Evolutionary conservation across 2,113 vertebrate genomes (phyloP), one percentile per base, ranked within the genome.

Genomic region (Proterorhinus semilunaris): DNA sequence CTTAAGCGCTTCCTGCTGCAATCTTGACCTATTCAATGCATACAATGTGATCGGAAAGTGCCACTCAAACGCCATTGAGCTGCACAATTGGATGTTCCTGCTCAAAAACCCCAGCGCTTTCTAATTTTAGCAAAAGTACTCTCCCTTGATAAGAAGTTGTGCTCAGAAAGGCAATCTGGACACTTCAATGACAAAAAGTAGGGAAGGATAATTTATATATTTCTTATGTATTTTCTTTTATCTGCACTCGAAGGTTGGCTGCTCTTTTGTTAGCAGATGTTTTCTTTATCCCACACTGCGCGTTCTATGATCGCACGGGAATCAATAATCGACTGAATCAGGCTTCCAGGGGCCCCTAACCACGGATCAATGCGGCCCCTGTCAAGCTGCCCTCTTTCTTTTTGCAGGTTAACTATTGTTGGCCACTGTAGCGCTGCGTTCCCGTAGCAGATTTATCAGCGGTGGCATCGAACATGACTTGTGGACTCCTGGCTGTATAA

Each of bases 261-360:
- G 74, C 53, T 76, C n/a, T n/a, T 79, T 76, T 80, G 75, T 79
- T 81, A 65, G 75, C 76, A 77, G 75, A 62, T 75, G 46, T 77
- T 84, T 79, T 66, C 79, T 83, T 76, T 79, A 80, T 78, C 80
- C 66, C 72, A 72, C 1, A 16, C 72, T 77, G 69, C 71, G 71
- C 17, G 11, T 72, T 87, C 66, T 79, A 73, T 79, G 83, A 85
- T 75, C 80, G 85, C 81, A 49, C 62, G 0, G 1, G 11, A 76
- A 84, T 89, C 85, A 74, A 84, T 90, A 76, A 89, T 85, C 81
- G 81, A 87, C 80, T 72, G 67, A 73, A 82, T 81, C 69, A 76
- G 80, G 76, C 78, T 80, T 76, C 73, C 8, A 55, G 80, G 76
- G 74, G 58, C 65, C 43, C 47, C 75, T 76, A 77, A 83, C 67